Base-by-base conservation (phyloP, 2,888 invertebrate genomes). In the Himalopsyche anomala region DNA sequence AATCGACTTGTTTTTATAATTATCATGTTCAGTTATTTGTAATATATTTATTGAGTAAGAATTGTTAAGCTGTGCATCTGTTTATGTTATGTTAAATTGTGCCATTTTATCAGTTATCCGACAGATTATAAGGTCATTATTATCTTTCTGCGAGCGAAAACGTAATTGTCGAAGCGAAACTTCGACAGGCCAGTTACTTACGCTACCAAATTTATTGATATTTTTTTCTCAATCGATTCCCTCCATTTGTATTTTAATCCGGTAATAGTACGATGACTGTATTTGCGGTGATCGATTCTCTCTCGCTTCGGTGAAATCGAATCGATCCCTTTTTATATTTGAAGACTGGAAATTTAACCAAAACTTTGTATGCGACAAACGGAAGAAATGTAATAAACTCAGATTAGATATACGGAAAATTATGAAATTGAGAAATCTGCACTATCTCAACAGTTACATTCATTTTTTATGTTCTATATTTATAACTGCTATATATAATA, bases 121-220 rank as follows among this genome's bases (percentile, higher is more conserved):
- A 40, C 45, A 83, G 80, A 81, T 85, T 82, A 19, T 81, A 38
- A 74, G 74, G 38, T 80, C 45, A 45, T 38, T 69, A 56, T 83
- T 55, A 54, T 40, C 69, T 83, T 80, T 80, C 80, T 85, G 40
- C 36, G 74, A 74, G 74, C 74, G 74, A 74, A 38, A 74, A 74
- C 74, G 38, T 36, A 36, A 74, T 74, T 74, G 74, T 74, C 74
- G 36, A 36, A 74, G 74, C 36, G 36, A 74, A 12, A 15, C 74
- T 74, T 74, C 80, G 84, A 83, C 81, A 62, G 88, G 88, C 88
- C 88, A 88, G 88, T 88, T 87, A 88, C 88, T 88, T 88, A 88
- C 84, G 51, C 40, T 82, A 83, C 45, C 54, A 84, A 84, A 83
- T 83, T 69, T 79, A 19, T 56, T 42, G 15, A 79, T 79, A 55